A percentile compares a stretch with the other conserved stretches of the same genome.
phyloP scores from a whole-genome alignment of 2,113 vertebrate genomes.

The Phodopus roborovskii region DNA sequence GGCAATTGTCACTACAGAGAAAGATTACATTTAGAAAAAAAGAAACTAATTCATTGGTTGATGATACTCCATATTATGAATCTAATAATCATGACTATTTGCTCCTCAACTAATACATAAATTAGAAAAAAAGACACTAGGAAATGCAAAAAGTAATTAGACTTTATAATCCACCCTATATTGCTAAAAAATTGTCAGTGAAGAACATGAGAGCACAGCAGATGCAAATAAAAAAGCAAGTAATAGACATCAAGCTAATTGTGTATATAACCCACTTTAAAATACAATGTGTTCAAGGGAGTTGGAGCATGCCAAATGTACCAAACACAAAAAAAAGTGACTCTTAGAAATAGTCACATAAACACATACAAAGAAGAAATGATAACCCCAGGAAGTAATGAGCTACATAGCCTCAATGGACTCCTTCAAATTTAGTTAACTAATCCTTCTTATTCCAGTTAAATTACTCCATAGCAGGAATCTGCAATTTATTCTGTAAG shows the following conservation, averaged over 20 bases:
- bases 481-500: background rate
- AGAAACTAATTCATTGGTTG: background rate
- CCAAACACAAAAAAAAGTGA: background rate
- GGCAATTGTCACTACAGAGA: background rate
- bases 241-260: background rate
- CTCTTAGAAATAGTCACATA: background rate
- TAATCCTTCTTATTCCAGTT: background rate
- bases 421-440: background rate
- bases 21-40: background rate
- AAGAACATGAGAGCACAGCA: background rate
- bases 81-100: background rate
- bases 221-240: background rate
- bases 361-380: background rate
- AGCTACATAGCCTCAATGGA: background rate
- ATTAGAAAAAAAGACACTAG: background rate
- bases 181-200: background rate
- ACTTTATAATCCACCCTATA: background rate
- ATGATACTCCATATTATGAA: background rate
- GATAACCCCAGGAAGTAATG: background rate
- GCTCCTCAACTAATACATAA: background rate
- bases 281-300: background rate
- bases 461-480: background rate
- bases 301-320: background rate
- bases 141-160: background rate
- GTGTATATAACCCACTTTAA: background rate